Conservation (phyloP, 2,797 vertebrate genomes). For the Hybognathus amarus region DNA sequence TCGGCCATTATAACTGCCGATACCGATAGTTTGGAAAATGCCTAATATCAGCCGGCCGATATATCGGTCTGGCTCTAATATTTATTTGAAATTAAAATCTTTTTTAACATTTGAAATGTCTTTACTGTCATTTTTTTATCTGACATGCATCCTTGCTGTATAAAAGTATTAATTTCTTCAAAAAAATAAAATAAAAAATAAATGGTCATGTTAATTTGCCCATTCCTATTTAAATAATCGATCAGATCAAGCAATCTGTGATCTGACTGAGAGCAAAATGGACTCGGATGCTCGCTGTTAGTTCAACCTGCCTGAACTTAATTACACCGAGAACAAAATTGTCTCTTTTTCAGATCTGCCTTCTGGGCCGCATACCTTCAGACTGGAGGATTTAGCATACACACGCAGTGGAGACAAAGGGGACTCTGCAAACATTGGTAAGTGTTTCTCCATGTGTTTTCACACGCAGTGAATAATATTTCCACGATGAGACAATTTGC, state of each 20-base stretch:
- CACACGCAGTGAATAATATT: slow-evolving; percentile 36
- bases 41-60: too few relatives aligned
- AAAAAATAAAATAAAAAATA: too few relatives aligned
- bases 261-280: neutral
- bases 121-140: neutral
- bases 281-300: neutral
- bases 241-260: neutral
- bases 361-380: slow-evolving; percentile 78
- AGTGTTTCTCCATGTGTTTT: slow-evolving; percentile 48
- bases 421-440: slow-evolving; percentile 87
- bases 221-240: neutral
- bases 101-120: neutral
- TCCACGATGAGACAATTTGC: slow-evolving; percentile 19
- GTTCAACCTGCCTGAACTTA: slow-evolving; percentile 13
- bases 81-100: neutral
- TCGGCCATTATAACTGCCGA: too few relatives aligned
- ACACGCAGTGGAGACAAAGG: slow-evolving; percentile 88
- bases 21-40: too few relatives aligned
- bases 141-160: too few relatives aligned
- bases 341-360: slow-evolving; percentile 77
- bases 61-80: too few relatives aligned
- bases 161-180: neutral
- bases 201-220: neutral
- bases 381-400: slow-evolving; percentile 85
- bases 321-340: slow-evolving; percentile 12